phyloP scores from a whole-genome alignment of 2,113 vertebrate species.

The Pristiophorus japonicus region DNA sequence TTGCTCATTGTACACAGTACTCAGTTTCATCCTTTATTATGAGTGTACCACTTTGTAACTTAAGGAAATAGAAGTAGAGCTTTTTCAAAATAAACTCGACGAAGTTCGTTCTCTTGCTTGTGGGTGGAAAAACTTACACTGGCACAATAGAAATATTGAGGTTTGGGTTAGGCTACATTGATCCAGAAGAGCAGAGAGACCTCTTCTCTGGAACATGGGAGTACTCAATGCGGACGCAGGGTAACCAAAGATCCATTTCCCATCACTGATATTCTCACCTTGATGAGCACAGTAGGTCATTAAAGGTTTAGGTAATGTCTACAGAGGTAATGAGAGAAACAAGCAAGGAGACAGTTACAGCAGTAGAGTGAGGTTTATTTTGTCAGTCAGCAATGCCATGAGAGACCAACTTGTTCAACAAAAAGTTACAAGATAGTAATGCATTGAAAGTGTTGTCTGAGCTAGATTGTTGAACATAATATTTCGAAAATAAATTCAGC shows the following conservation, averaged over 20 bases:
- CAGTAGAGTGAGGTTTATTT: background rate
- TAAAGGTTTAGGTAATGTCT: background rate
- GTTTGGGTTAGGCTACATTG: background rate
- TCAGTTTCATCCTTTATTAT: too few relatives aligned
- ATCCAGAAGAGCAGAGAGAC: background rate
- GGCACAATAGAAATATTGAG: background rate
- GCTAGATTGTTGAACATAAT: too few relatives aligned
- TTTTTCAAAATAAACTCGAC: background rate
- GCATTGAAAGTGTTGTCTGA: background rate
- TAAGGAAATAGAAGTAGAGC: background rate
- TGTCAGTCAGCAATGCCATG: background rate
- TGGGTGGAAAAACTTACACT: background rate
- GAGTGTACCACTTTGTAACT: too few relatives aligned
- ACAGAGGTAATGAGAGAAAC: background rate
- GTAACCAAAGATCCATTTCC: background rate
- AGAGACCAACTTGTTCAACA: background rate
- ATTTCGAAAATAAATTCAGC: background rate
- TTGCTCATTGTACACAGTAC: too few relatives aligned
- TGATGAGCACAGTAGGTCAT: background rate
- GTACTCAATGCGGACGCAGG: background rate
- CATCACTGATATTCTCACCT: background rate
- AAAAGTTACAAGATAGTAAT: background rate
- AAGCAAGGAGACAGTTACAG: background rate
- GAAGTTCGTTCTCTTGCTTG: background rate
- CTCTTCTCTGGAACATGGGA: background rate